These are phyloP conservation scores for Neofelis nebulosa DNA, from an alignment of 2,113 vertebrate genomes.

Conservation along the genomic window DNA sequence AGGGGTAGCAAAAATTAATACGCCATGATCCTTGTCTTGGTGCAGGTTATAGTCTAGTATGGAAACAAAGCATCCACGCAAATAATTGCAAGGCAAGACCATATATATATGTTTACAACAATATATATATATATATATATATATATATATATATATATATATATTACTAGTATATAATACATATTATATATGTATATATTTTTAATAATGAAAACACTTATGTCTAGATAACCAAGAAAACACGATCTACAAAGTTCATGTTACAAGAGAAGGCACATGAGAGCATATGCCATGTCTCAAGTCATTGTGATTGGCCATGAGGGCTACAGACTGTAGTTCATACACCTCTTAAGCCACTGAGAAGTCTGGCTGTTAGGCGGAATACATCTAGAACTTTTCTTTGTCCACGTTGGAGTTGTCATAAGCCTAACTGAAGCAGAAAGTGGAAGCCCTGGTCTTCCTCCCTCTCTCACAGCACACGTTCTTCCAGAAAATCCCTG, in stretches of 20 bases:
- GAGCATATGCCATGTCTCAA: not conserved
- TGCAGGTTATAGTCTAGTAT: not conserved
- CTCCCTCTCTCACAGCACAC: not conserved
- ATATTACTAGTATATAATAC: not conserved
- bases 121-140: not conserved
- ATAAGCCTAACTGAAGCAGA: not conserved
- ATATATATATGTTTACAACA: not conserved
- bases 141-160: not conserved
- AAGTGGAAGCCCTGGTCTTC: not conserved
- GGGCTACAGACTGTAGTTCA: not conserved
- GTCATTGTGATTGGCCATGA: not conserved
- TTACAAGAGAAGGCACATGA: not conserved
- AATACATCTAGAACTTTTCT: not conserved
- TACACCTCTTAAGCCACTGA: not conserved
- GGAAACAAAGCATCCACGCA: not conserved
- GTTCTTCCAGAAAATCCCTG: not conserved
- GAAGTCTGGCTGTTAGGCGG: not conserved
- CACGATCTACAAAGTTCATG: not conserved
- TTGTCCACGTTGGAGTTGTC: not conserved
- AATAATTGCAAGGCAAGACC: not conserved
- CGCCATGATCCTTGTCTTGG: fast-evolving
- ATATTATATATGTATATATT: not conserved
- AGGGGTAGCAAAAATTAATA: not conserved
- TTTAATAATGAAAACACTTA: not conserved
- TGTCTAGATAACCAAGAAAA: not conserved